Percentiles rank a stretch among this genome's conserved stretches.
Conservation (phyloP, 2,113 vertebrate genomes). For the Apeltes quadracus region DNA sequence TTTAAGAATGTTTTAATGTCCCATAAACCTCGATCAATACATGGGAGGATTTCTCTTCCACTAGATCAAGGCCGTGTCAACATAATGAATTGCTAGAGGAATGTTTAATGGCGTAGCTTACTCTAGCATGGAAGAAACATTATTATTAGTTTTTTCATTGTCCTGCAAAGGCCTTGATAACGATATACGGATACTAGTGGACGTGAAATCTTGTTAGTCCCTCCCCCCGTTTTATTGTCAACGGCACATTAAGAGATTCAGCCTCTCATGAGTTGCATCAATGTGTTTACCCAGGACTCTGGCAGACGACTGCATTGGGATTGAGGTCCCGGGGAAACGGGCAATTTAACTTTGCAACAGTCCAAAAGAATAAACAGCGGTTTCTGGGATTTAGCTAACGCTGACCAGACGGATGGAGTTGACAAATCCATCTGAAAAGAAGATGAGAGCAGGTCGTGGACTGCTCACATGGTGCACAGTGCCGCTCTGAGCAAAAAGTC, state of each 20-base stretch:
- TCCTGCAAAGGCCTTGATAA: background rate
- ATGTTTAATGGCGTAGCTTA: slow-evolving; percentile 14
- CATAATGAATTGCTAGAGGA: slow-evolving; percentile 18
- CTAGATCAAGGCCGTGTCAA: slow-evolving; percentile 17
- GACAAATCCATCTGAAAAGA: background rate
- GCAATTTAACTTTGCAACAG: background rate
- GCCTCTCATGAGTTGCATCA: background rate
- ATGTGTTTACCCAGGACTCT: background rate
- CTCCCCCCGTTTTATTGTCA: background rate
- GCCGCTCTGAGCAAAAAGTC: background rate
- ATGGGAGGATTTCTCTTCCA: background rate
- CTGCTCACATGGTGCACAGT: background rate
- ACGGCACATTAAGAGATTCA: background rate
- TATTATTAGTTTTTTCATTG: slow-evolving; percentile 7
- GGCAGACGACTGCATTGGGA: background rate
- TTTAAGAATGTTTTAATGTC: slow-evolving; percentile 18
- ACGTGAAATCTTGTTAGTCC: background rate
- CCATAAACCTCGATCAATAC: slow-evolving; percentile 27
- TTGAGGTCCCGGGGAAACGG: background rate
- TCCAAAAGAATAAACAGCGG: background rate
- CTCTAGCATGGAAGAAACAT: slow-evolving; percentile 5
- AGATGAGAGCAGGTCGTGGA: background rate
- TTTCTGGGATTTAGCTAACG: background rate
- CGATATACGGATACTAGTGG: background rate
- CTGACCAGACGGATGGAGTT: background rate